Percentiles rank a stretch among this genome's conserved stretches.
phyloP scores from a whole-genome alignment of 35 echinoderm and acorn worm species.

The Stichopus chloronotus region DNA sequence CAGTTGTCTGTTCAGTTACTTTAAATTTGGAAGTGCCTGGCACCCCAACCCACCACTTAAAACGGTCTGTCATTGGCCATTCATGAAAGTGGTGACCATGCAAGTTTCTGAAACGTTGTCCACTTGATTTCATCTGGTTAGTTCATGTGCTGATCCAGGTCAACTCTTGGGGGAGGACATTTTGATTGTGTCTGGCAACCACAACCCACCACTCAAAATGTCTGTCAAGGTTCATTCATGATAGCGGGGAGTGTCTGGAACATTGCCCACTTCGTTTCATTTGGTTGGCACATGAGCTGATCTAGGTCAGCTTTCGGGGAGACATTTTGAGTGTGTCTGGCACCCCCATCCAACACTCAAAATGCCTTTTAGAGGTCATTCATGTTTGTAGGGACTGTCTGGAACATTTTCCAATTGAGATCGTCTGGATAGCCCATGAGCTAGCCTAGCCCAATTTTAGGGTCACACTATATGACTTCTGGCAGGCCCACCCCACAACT shows the following conservation, averaged over 20 bases:
- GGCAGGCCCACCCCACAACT: constrained; percentile 19
- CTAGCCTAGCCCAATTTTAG: not conserved
- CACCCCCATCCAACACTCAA: not conserved
- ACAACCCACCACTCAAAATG: too few species aligned
- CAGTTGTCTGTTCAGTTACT: not conserved
- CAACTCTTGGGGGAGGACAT: not conserved
- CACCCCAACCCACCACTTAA: constrained; percentile 23
- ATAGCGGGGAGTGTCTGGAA: not conserved
- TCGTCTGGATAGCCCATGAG: not conserved
- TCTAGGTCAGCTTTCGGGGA: too few species aligned
- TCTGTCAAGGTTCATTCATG: constrained; percentile 18
- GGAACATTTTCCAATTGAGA: not conserved
- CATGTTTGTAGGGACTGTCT: not conserved
- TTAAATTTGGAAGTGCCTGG: not conserved
- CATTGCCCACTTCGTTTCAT: constrained; percentile 18
- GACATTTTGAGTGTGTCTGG: not conserved
- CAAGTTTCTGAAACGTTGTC: not conserved
- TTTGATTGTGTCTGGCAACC: not conserved
- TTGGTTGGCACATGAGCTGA: too few species aligned
- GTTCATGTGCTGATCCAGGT: constrained; percentile 8
- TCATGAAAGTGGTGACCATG: constrained; percentile 33
- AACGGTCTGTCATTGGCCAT: constrained; percentile 13
- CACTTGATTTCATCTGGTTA: too few species aligned
- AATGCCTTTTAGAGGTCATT: not conserved
- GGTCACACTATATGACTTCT: not conserved